Conservation (phyloP, 2,113 vertebrate species). For the Chascanopsetta lugubris region DNA sequence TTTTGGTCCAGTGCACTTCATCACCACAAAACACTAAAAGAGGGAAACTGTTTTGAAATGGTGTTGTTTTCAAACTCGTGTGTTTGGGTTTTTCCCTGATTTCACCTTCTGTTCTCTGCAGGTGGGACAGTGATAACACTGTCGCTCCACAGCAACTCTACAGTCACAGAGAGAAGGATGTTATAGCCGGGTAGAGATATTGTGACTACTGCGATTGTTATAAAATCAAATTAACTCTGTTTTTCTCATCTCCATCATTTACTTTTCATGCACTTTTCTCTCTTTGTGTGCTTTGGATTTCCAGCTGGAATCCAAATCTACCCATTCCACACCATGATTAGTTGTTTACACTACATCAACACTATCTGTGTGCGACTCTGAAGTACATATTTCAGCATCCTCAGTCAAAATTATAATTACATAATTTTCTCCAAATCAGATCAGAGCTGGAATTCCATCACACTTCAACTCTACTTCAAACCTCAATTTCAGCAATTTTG, state of each 20-base stretch:
- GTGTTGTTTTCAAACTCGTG: too few relatives aligned
- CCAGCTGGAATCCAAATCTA: not conserved
- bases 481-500: not conserved
- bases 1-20: not conserved
- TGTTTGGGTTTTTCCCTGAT: not conserved
- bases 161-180: not conserved
- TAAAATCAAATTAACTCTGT: not conserved
- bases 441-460: not conserved
- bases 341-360: constrained; percentile 8
- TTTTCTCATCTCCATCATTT: constrained; percentile 1
- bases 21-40: not conserved
- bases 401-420: constrained; percentile 8
- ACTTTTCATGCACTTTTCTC: not conserved
- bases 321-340: not conserved
- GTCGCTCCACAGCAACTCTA: not conserved
- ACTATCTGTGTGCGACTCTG: constrained; percentile 1
- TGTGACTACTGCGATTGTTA: not conserved
- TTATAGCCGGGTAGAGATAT: not conserved
- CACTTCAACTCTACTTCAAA: not conserved
- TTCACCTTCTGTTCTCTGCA: not conserved
- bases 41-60: not conserved
- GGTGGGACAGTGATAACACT: not conserved
- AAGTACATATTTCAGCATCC: constrained; percentile 32
- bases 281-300: not conserved
- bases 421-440: not conserved